Evolutionary conservation across 2,113 vertebrate species (phyloP), one percentile per base, ranked within the genome.

Genomic region (Labeo catla): DNA sequence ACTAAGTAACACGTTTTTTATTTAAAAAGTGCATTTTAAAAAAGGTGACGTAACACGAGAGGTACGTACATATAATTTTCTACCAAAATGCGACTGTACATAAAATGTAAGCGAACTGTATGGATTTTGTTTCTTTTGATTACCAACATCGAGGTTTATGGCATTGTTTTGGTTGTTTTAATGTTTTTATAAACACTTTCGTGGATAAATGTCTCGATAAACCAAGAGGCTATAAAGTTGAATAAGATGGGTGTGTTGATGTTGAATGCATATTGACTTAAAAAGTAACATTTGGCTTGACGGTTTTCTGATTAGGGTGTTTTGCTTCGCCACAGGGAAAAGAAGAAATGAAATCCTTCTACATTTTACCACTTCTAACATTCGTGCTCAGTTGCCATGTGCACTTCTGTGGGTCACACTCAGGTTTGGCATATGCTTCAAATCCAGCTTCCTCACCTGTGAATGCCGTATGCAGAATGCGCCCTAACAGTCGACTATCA

Each of bases 391-490:
- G 7, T 28, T 70, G 43, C 21, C 8, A 73, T 85, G 21, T 76
- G 23, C 63, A 78, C 65, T 4, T 12, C 16, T 39, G 61, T 36
- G 8, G 36, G 5, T 81, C 68, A 65, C 1, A 0, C 43, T 85
- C 76, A 81, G 39, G n/a, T 34, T 43, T 59, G 28, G 59, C 49
- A 54, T 54, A 59, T 79, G 92, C 15, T 52, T 77, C 76, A 54
- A 36, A 72, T 72, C 36, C 36, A 72, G 16, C 21, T 72, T 19
- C 39, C 68, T 1, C 92, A 59, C 90, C 92, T 52, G 93, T 94
- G 89, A 70, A 91, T 68, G 93, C 96, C 3, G 19, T 90, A 10
- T 99, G 98, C 88, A 91, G 88, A 57, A 91, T 99, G 92, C 93
- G 88, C 87, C 96, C 97, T 11, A 98, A 94, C 72, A 90, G 92